A percentile compares a stretch with the other conserved stretches of the same genome.
Evolutionary conservation across 1,140 invertebrate species (phyloP).

Genomic region (Formica exsecta): DNA sequence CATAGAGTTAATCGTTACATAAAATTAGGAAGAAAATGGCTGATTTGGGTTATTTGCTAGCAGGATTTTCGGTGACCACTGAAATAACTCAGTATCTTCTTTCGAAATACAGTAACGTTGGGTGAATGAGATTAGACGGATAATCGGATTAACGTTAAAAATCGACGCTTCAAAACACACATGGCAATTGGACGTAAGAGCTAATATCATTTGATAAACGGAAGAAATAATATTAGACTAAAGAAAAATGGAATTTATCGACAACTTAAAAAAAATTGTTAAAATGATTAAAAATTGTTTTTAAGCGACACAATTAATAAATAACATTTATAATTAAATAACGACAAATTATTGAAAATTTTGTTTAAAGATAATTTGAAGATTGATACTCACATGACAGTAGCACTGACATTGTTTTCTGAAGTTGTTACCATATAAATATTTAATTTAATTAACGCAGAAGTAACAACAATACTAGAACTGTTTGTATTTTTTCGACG

Average conservation of each 20-base stretch:
- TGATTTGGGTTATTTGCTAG: constrained; percentile 53
- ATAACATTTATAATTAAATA: not conserved
- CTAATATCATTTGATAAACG: not conserved
- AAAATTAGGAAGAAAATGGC: constrained; percentile 26
- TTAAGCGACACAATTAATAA: not conserved
- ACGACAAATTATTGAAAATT: not conserved
- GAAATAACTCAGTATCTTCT: constrained; percentile 46
- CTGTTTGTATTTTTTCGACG: not conserved
- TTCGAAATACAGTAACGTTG: constrained; percentile 32
- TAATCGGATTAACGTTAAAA: constrained; percentile 47
- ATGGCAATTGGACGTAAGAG: not conserved
- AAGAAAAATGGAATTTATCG: not conserved
- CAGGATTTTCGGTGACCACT: constrained; percentile 62
- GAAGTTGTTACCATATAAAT: not conserved
- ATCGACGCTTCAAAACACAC: not conserved
- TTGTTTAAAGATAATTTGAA: constrained; percentile 11
- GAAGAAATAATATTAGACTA: not conserved
- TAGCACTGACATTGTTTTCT: not conserved
- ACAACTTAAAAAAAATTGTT: not conserved
- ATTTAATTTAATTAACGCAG: not conserved
- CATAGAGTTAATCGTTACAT: constrained; percentile 49
- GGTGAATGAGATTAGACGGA: constrained; percentile 42
- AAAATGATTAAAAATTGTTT: not conserved
- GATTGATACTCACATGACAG: not conserved
- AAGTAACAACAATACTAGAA: not conserved